Percentiles rank a stretch among this genome's conserved stretches.
Evolutionary conservation across 2,888 invertebrate species (phyloP).

Genomic region (Leptopilina drosophilae): DNA sequence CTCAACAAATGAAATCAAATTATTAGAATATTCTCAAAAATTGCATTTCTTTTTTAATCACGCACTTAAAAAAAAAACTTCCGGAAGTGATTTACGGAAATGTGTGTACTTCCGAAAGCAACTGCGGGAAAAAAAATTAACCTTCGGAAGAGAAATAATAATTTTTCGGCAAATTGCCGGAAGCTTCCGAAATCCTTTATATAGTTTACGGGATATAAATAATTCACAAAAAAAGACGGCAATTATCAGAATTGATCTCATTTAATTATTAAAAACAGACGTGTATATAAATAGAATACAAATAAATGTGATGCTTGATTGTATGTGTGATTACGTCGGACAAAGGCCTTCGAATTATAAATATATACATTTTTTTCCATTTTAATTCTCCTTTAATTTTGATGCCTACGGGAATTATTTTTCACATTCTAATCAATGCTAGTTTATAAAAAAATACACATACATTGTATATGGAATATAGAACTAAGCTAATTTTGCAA

Average conservation of each 20-base stretch:
- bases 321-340: slow-evolving; percentile 56
- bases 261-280: slow-evolving; percentile 73
- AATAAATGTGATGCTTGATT: slow-evolving; percentile 69
- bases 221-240: not conserved
- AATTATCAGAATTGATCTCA: slow-evolving; percentile 56
- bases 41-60: too few relatives aligned
- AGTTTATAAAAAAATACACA: not conserved
- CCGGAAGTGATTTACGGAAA: too few relatives aligned
- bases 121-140: too few relatives aligned
- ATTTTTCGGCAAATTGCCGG: too few relatives aligned
- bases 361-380: slow-evolving; percentile 56
- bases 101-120: too few relatives aligned
- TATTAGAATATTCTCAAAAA: too few relatives aligned
- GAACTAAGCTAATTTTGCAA: slow-evolving; percentile 27
- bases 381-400: slow-evolving; percentile 45
- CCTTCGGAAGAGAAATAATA: too few relatives aligned
- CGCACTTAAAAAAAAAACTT: too few relatives aligned
- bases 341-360: slow-evolving; percentile 55
- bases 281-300: slow-evolving; percentile 75
- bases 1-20: too few relatives aligned
- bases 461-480: slow-evolving; percentile 9
- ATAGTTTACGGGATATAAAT: too few relatives aligned
- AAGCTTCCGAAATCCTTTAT: too few relatives aligned
- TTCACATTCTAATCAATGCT: slow-evolving; percentile 1
- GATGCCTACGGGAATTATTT: slow-evolving; percentile 49